These are phyloP conservation scores for Phasia obesa DNA, from an alignment of 2,888 invertebrate genomes.

Conservation along the genomic window DNA sequence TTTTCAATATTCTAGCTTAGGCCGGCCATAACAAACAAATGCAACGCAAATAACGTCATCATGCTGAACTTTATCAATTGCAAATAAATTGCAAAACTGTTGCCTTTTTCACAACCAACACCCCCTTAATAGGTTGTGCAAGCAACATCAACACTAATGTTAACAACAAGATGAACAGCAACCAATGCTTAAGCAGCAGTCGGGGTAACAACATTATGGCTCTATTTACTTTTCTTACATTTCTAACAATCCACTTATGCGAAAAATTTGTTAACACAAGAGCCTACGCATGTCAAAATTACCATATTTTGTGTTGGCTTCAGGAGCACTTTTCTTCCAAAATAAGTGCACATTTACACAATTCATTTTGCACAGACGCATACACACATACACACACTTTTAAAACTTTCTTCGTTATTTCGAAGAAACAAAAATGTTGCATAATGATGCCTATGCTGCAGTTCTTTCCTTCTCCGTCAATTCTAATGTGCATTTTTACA, in stretches of 20 bases:
- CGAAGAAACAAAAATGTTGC: not conserved
- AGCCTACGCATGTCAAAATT: conserved; percentile 70
- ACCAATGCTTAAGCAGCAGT: conserved; percentile 6
- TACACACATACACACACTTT: not conserved
- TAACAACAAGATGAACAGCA: conserved; percentile 56
- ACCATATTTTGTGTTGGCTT: conserved; percentile 48
- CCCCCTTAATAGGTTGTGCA: conserved; percentile 24
- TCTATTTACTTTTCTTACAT: conserved; percentile 1
- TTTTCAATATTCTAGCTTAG: not conserved
- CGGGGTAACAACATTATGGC: not conserved
- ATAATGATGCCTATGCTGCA: conserved; percentile 38
- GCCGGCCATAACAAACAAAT: not conserved
- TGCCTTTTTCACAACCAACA: conserved; percentile 64
- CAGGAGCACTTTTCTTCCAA: conserved; percentile 48
- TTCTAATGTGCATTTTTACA: too few species aligned
- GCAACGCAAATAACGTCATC: not conserved
- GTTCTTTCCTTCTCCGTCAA: not conserved
- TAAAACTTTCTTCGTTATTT: conserved; percentile 38
- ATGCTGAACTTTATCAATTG: conserved; percentile 6
- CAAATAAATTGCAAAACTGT: conserved; percentile 51
- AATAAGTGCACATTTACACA: conserved; percentile 33
- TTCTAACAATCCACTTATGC: conserved; percentile 60
- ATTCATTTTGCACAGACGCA: conserved; percentile 1
- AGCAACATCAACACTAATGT: conserved; percentile 19
- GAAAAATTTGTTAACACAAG: conserved; percentile 66